Evolutionary conservation across 2,888 invertebrate genomes (phyloP).

Genomic region (Sabatieria punctata): DNA sequence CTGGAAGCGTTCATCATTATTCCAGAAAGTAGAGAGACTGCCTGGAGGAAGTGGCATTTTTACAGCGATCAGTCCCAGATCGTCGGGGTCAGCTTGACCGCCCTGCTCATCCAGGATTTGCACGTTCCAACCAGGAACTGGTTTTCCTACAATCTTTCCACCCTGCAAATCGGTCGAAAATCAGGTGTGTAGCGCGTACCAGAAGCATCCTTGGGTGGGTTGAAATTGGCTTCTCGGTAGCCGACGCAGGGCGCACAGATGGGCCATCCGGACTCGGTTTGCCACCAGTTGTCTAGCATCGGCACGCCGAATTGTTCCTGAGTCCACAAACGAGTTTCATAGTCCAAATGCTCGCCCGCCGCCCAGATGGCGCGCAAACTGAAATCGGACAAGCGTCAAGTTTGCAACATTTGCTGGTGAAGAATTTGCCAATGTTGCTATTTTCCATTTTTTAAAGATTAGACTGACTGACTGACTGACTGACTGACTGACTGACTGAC

Average conservation of each 20-base stretch:
- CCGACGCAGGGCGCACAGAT: constrained; percentile 69
- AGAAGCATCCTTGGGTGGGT: constrained; percentile 45
- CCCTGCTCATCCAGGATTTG: constrained; percentile 40
- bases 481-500: too few relatives aligned
- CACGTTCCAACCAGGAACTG: constrained; percentile 65
- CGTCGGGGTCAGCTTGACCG: constrained; percentile 46
- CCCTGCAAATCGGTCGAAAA: background rate
- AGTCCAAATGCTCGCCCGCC: constrained; percentile 82
- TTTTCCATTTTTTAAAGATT: too few relatives aligned
- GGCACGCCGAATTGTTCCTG: constrained; percentile 51
- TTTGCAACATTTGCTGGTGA: too few relatives aligned
- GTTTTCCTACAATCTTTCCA: constrained; percentile 45
- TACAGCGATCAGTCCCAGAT: constrained; percentile 60
- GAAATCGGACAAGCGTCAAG: too few relatives aligned
- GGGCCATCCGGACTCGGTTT: constrained; percentile 80
- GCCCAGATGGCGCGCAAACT: constrained; percentile 46
- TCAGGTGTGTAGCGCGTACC: too few relatives aligned
- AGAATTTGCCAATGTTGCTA: too few relatives aligned
- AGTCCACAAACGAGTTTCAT: constrained; percentile 65
- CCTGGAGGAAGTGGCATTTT: constrained; percentile 71
- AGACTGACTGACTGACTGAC: too few relatives aligned
- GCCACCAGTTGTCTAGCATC: constrained; percentile 87
- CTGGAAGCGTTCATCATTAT: constrained; percentile 59
- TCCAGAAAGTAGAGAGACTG: constrained; percentile 61
- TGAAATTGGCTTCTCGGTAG: constrained; percentile 47